phyloP scores from a whole-genome alignment of 2,113 vertebrate genomes.

The Brachionichthys hirsutus region DNA sequence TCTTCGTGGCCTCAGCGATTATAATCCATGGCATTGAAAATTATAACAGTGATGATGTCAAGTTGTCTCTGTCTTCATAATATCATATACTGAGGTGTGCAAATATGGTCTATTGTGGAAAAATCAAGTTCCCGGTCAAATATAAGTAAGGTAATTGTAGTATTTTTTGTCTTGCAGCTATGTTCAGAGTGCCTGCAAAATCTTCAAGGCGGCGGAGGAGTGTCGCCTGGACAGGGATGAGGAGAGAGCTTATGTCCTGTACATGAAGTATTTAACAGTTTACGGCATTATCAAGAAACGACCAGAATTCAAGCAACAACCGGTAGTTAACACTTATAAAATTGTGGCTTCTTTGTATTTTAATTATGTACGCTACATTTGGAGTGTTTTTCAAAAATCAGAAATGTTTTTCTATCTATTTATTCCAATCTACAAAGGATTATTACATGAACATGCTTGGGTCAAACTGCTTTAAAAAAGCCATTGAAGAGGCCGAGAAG shows the following conservation, averaged over 20 bases:
- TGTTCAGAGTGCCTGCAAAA: slow-evolving; percentile 92
- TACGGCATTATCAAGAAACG: slow-evolving; percentile 94
- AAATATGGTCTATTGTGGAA: not conserved
- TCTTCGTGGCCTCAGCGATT: no score
- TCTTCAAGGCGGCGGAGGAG: slow-evolving; percentile 95
- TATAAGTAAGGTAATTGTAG: not conserved
- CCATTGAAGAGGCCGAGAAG: slow-evolving; percentile 96
- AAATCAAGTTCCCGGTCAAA: not conserved
- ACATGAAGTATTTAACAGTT: slow-evolving; percentile 95
- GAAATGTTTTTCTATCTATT: not conserved
- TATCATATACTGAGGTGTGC: not conserved
- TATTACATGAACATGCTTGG: slow-evolving; percentile 90
- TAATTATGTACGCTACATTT: no score
- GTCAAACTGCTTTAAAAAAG: slow-evolving; percentile 89
- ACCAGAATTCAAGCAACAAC: slow-evolving; percentile 92
- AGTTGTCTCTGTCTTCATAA: not conserved
- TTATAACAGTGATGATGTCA: not conserved
- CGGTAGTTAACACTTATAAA: slow-evolving; percentile 74
- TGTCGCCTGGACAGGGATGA: slow-evolving; percentile 92
- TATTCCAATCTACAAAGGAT: slow-evolving; percentile 75
- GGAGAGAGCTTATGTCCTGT: slow-evolving; percentile 94
- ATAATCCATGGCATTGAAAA: no score
- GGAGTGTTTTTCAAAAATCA: not conserved
- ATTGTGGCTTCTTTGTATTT: not conserved
- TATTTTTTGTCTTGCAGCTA: slow-evolving; percentile 79